A percentile compares a stretch with the other conserved stretches of the same genome.
These are phyloP conservation scores for Acipenser ruthenus DNA, from an alignment of 2,797 vertebrate species.

Conservation along the genomic window DNA sequence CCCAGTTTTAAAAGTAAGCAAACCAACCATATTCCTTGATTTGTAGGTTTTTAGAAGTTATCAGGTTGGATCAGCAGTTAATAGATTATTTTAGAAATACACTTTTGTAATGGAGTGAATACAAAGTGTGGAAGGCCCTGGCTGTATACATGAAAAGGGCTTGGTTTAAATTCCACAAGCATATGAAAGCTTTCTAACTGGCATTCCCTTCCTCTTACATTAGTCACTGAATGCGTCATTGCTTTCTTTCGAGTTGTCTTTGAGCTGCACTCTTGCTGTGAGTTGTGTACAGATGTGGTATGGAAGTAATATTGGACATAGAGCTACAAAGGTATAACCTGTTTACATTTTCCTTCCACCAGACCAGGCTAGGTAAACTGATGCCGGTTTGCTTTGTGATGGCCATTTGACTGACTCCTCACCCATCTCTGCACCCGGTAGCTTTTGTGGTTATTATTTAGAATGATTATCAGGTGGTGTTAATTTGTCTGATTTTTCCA, in stretches of 20 bases:
- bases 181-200: background rate
- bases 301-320: background rate
- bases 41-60: no score
- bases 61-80: no score
- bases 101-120: no score
- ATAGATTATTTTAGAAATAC: no score
- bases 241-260: no score
- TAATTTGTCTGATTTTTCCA: background rate
- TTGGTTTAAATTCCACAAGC: slow-evolving; percentile 8
- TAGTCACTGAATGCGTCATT: slow-evolving; percentile 10
- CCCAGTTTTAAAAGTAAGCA: no score
- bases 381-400: background rate
- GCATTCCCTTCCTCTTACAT: slow-evolving; percentile 1
- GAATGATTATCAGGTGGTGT: background rate
- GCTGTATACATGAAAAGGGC: no score
- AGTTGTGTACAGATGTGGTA: background rate
- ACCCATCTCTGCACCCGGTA: background rate
- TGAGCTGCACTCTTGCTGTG: no score
- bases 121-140: no score
- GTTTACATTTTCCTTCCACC: background rate
- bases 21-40: no score
- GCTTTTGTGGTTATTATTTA: background rate
- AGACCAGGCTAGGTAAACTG: background rate
- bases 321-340: background rate
- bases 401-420: background rate